These are phyloP conservation scores for Steinernema khuongi DNA, from an alignment of 1,140 invertebrate species.

Conservation along the genomic window DNA sequence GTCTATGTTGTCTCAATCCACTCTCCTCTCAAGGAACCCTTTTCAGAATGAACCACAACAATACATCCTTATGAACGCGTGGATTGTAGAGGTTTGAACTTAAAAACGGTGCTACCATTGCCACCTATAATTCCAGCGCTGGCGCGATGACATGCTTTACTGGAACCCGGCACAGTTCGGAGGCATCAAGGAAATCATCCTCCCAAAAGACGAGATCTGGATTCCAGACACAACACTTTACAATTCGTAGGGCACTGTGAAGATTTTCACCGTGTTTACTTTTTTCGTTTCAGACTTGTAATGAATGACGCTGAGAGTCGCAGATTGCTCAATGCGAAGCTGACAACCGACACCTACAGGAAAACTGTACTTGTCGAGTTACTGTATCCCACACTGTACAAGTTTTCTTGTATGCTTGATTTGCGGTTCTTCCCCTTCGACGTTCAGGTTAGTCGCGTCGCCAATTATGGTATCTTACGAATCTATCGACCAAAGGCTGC, in stretches of 20 bases:
- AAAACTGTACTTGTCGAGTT: conserved; percentile 41
- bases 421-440: conserved; percentile 47
- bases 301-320: conserved; percentile 51
- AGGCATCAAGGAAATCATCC: conserved; percentile 47
- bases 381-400: conserved; percentile 53
- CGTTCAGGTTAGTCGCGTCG: conserved; percentile 33
- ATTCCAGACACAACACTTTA: conserved; percentile 50
- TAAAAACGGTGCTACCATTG: not conserved
- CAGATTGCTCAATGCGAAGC: conserved; percentile 43
- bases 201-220: conserved; percentile 48
- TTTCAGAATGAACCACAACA: conserved; percentile 55
- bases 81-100: conserved; percentile 48
- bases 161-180: conserved; percentile 48
- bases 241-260: conserved; percentile 40
- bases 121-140: conserved; percentile 40
- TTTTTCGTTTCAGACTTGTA: conserved; percentile 30
- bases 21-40: not conserved
- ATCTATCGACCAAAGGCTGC: not conserved
- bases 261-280: not conserved
- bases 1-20: not conserved
- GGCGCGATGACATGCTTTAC: conserved; percentile 51
- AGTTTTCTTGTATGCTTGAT: conserved; percentile 50
- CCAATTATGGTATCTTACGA: not conserved
- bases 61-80: conserved; percentile 51
- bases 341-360: conserved; percentile 32